Base-by-base conservation (phyloP, 2,888 invertebrate species). In the Nipponacmea schrenckii region DNA sequence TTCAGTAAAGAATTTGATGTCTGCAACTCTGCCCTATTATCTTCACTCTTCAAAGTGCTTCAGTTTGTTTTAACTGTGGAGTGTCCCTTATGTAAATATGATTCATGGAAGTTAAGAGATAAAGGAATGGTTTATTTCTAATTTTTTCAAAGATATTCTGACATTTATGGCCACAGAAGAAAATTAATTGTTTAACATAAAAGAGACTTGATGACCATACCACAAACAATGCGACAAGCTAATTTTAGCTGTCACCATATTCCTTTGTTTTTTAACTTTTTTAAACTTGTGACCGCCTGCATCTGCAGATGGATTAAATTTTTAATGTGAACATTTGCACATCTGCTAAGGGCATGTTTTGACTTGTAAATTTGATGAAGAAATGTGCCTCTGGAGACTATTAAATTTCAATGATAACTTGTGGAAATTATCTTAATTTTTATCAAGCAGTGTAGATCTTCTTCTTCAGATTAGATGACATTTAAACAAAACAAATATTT, bases 241-340 rank as follows among this genome's bases (percentile, higher is more conserved):
- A 56, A 56, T 56, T 24, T 39, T 56, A 24, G 20, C 24, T 56
- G 56, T 56, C 24, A 56, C 20, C 20, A n/a, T 56, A 24, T 56
- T 56, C 56, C 24, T 56, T 24, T 56, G n/a, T 56, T 17, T 56
- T 56, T 56, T 56, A 12, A n/a, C 20, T 56, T 56, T 56, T 24
- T 56, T 24, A n/a, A 24, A n/a, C 24, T 56, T 56, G 56, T 24
- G n/a, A 56, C n/a, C 8, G 56, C 56, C 56, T 56, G 56, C 56
- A 56, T 56, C 56, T 56, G 56, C 20, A 56, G 20, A 56, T 7
- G 56, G 56, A 56, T 56, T 10, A 20, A 24, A 56, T 56, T 56
- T 56, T 56, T 12, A 56, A 56, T 56, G n/a, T 56, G 56, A 56
- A 56, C 56, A 56, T 56, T n/a, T 56, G 56, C 56, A 56, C 56